phyloP scores from a whole-genome alignment of 2,888 invertebrate species.

The Aricia artaxerxes region DNA sequence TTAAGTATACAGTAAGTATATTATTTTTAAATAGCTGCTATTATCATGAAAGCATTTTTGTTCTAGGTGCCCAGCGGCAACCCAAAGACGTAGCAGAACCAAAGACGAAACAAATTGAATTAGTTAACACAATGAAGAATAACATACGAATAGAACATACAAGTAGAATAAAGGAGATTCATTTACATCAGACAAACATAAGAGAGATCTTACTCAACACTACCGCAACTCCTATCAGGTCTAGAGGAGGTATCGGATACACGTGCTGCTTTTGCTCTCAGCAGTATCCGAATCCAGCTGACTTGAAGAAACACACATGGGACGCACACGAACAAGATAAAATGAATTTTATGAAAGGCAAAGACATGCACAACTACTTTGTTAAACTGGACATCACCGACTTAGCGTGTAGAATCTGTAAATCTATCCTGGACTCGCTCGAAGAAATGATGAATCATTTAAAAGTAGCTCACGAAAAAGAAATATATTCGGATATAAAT shows the following conservation, averaged over 20 bases:
- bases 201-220: conserved; percentile 54
- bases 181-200: conserved; percentile 56
- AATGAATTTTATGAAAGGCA: conserved; percentile 55
- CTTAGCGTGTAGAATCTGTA: conserved; percentile 45
- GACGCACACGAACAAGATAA: conserved; percentile 49
- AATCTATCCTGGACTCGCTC: conserved; percentile 37
- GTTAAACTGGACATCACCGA: conserved; percentile 50
- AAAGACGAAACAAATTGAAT: conserved; percentile 32
- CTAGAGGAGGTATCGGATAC: conserved; percentile 55
- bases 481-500: conserved; percentile 43
- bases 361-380: conserved; percentile 45
- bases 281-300: conserved; percentile 51
- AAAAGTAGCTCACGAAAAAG: conserved; percentile 41
- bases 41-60: conserved; percentile 40
- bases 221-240: conserved; percentile 64
- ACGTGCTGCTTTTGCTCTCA: conserved; percentile 58
- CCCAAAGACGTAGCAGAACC: conserved; percentile 36
- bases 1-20: neutral
- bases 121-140: neutral
- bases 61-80: conserved; percentile 43
- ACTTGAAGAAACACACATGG: conserved; percentile 57
- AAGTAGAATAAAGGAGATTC: conserved; percentile 40
- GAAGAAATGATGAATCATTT: conserved; percentile 44
- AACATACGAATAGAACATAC: conserved; percentile 21
- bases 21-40: neutral